phyloP scores from a whole-genome alignment of 2,113 vertebrate species.

The Heterocephalus glaber region DNA sequence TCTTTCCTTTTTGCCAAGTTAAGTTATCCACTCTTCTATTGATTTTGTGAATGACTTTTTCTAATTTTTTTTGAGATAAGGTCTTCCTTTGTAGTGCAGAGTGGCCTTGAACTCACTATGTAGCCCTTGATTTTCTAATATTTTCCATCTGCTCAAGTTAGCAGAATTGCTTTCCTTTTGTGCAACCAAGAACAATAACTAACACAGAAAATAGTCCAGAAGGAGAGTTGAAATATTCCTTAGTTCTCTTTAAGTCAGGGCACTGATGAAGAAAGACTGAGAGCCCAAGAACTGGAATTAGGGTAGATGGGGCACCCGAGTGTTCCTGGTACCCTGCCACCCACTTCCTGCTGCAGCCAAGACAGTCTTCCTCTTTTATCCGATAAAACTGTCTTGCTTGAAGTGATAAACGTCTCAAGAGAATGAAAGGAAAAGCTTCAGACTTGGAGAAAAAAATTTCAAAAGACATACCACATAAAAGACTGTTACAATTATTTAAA shows the following conservation, averaged over 20 bases:
- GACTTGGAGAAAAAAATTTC: neutral
- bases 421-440: neutral
- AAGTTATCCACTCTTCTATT: neutral
- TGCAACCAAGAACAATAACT: neutral
- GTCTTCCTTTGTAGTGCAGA: neutral
- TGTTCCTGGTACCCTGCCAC: too few species aligned
- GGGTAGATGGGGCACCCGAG: neutral
- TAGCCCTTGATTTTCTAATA: neutral
- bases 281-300: neutral
- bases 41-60: neutral
- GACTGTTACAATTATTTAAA: neutral
- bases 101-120: neutral
- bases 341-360: neutral
- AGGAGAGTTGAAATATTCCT: neutral
- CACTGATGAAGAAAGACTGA: neutral
- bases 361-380: neutral
- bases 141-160: neutral
- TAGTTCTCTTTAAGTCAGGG: neutral
- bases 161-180: neutral
- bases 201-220: neutral
- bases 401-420: neutral
- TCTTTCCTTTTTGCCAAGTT: neutral
- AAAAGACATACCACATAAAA: neutral
- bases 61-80: neutral
- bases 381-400: neutral